Percentiles rank a stretch among this genome's conserved stretches.
These are phyloP conservation scores for Regulus satrapa DNA, from an alignment of 2,113 vertebrate species.

Conservation along the genomic window DNA sequence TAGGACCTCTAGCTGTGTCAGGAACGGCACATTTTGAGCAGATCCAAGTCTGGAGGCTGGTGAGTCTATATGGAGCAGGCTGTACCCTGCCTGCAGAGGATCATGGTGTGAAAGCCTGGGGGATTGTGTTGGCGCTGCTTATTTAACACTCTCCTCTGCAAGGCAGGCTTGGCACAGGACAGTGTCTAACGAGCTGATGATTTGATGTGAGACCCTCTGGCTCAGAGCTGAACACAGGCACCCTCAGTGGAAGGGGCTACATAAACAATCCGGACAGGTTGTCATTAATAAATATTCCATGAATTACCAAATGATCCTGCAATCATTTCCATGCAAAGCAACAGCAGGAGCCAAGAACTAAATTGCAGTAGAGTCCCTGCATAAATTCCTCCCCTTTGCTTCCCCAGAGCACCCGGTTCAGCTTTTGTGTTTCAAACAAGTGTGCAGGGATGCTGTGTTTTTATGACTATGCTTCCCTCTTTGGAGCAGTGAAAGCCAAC, in stretches of 20 bases:
- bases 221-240: background rate
- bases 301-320: background rate
- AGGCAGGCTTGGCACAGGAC: background rate
- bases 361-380: background rate
- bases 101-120: background rate
- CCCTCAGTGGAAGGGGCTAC: background rate
- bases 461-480: background rate
- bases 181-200: conserved; percentile 8
- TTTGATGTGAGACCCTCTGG: background rate
- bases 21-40: background rate
- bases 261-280: conserved; percentile 1
- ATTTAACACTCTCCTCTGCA: background rate
- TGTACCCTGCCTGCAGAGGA: background rate
- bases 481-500: background rate
- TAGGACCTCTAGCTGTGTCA: background rate
- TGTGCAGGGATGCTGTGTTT: background rate
- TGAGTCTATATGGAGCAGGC: background rate
- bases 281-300: conserved; percentile 2
- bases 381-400: background rate
- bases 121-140: background rate
- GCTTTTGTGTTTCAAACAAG: background rate
- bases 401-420: background rate
- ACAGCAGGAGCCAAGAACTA: background rate
- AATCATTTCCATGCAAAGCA: background rate
- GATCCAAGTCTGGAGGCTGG: background rate